Conservation (phyloP, 2,797 vertebrate species). For the Sebastes kiyomatsui region DNA sequence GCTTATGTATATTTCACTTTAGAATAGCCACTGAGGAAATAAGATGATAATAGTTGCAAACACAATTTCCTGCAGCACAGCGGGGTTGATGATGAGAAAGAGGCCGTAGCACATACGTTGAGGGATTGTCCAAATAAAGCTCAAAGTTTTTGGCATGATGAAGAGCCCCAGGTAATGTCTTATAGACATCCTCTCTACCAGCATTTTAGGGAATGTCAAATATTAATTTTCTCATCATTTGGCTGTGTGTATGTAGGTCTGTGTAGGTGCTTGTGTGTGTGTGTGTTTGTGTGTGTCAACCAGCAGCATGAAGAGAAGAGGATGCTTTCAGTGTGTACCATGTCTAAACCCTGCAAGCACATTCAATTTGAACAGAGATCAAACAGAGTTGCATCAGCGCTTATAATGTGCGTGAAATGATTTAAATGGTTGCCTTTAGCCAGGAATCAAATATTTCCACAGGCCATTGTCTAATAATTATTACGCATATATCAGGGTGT, state of each 20-base stretch:
- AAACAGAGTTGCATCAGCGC: conserved; percentile 56
- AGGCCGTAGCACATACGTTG: neutral
- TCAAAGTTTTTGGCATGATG: neutral
- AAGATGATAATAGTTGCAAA: conserved; percentile 47
- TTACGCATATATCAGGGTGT: conserved; percentile 8
- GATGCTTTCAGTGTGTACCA: conserved; percentile 21
- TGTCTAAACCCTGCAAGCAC: conserved; percentile 42
- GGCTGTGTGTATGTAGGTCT: neutral
- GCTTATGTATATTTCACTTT: conserved; percentile 58
- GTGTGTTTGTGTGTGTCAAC: conserved; percentile 5
- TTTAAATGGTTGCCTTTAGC: conserved; percentile 41
- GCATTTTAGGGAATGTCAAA: neutral
- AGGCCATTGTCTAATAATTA: conserved; percentile 40
- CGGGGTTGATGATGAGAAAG: conserved; percentile 31
- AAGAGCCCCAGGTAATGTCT: neutral
- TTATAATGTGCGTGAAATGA: conserved; percentile 47
- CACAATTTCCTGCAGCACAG: conserved; percentile 43
- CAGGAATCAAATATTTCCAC: conserved; percentile 35
- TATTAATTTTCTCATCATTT: neutral
- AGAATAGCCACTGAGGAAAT: conserved; percentile 62
- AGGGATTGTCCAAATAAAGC: conserved; percentile 9
- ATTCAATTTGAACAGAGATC: conserved; percentile 53
- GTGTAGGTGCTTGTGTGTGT: neutral
- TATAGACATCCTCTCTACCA: too few relatives aligned
- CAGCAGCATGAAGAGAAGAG: neutral